phyloP scores from a whole-genome alignment of 2,113 vertebrate species.

The Ochotona curzoniae region DNA sequence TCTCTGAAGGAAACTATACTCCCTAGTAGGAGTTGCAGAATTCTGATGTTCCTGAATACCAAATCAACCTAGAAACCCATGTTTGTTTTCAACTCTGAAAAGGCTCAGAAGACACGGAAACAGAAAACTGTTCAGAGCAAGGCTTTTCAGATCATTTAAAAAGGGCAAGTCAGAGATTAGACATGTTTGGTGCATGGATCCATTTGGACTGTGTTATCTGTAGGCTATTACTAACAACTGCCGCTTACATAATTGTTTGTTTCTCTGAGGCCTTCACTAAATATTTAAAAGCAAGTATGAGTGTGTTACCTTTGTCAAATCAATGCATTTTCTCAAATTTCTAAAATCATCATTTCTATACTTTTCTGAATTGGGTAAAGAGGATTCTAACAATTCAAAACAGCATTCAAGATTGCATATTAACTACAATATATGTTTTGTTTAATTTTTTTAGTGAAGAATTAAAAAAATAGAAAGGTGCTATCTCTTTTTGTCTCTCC shows the following conservation, averaged over 20 bases:
- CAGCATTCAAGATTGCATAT: conserved; percentile 19
- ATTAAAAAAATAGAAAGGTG: background rate
- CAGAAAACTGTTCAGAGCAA: background rate
- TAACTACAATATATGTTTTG: background rate
- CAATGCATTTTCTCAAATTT: background rate
- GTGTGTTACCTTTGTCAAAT: background rate
- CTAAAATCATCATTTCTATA: background rate
- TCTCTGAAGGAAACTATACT: background rate
- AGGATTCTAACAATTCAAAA: background rate
- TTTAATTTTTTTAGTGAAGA: background rate
- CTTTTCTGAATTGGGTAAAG: background rate
- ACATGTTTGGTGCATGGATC: background rate
- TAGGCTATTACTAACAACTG: background rate
- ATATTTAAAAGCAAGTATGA: background rate
- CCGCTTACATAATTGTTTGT: background rate
- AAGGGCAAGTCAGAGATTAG: background rate
- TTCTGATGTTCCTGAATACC: conserved; percentile 3
- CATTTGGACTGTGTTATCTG: background rate
- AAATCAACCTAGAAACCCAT: background rate
- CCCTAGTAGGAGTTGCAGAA: background rate
- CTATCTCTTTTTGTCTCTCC: too few relatives aligned
- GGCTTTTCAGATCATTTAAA: background rate
- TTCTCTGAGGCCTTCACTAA: background rate
- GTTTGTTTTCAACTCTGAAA: conserved; percentile 1
- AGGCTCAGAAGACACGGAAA: background rate